These are phyloP conservation scores for Mesembrinibis cayennensis DNA, from an alignment of 2,113 vertebrate genomes.

Conservation along the genomic window DNA sequence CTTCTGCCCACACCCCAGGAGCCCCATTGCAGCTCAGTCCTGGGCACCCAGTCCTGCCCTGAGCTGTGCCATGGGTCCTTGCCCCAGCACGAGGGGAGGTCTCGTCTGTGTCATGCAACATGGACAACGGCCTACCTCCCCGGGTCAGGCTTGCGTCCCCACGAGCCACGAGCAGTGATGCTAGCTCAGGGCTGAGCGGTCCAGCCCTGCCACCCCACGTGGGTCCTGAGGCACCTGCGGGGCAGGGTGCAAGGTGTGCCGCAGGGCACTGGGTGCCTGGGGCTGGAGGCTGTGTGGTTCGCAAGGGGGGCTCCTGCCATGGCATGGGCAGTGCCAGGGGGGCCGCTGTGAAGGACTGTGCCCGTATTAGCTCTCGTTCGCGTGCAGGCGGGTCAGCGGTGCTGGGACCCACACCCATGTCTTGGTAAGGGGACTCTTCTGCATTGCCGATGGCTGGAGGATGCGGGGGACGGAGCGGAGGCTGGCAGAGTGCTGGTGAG, in stretches of 20 bases:
- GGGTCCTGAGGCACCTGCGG: fast-evolving
- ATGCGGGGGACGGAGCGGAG: neutral
- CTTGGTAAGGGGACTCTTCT: neutral
- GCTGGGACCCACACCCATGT: neutral
- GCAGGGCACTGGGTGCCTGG: neutral
- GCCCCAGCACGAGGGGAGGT: neutral
- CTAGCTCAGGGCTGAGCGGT: neutral
- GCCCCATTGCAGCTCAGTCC: neutral
- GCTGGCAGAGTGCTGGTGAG: neutral
- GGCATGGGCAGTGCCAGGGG: neutral
- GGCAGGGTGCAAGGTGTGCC: neutral
- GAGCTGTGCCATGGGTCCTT: fast-evolving
- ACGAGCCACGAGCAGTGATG: neutral
- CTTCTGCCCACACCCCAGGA: neutral
- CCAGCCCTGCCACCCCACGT: fast-evolving
- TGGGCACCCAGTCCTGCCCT: neutral
- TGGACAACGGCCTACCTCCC: neutral
- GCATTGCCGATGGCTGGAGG: fast-evolving
- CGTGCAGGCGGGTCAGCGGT: neutral
- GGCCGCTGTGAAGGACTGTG: neutral
- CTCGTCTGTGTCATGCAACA: neutral
- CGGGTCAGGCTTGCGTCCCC: fast-evolving
- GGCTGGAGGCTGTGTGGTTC: neutral
- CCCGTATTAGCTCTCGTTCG: fast-evolving
- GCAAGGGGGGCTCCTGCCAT: neutral